Percentiles rank a stretch among this genome's conserved stretches.
Conservation (phyloP, 2,888 invertebrate species). For the Thymelicus sylvestris region DNA sequence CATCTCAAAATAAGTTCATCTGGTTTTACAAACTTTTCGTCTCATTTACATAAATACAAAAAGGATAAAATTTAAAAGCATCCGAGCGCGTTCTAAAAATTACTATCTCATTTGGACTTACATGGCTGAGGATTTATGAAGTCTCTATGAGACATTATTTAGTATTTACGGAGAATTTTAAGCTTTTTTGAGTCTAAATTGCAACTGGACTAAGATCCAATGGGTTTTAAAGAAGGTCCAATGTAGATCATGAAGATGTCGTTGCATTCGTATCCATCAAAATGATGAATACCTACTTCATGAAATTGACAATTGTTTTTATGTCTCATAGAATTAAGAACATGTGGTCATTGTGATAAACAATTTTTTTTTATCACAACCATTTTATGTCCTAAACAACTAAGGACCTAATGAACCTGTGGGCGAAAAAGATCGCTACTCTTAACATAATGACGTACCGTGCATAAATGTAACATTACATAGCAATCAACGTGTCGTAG, state of each 20-base stretch:
- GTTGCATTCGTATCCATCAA: too few relatives aligned
- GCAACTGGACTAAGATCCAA: not conserved
- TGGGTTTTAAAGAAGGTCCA: too few relatives aligned
- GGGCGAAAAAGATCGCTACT: not conserved
- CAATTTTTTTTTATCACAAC: too few relatives aligned
- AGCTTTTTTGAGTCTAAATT: not conserved
- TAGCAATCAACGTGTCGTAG: slow-evolving; percentile 21
- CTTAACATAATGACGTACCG: slow-evolving; percentile 13
- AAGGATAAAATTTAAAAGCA: slow-evolving; percentile 31
- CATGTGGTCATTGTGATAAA: too few relatives aligned
- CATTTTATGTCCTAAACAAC: too few relatives aligned
- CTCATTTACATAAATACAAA: slow-evolving; percentile 26
- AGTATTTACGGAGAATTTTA: not conserved
- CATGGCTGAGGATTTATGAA: slow-evolving; percentile 10
- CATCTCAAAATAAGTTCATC: slow-evolving; percentile 17
- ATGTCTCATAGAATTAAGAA: too few relatives aligned
- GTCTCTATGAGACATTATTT: slow-evolving; percentile 7
- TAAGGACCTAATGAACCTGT: too few relatives aligned
- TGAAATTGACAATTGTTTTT: too few relatives aligned
- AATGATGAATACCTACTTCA: too few relatives aligned
- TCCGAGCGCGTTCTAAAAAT: slow-evolving; percentile 18
- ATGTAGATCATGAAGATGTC: too few relatives aligned
- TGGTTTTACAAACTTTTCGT: slow-evolving; percentile 12
- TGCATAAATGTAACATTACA: slow-evolving; percentile 18
- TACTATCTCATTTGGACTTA: slow-evolving; percentile 12